phyloP scores from a whole-genome alignment of 2,113 vertebrate genomes.

The Toxostoma redivivum region DNA sequence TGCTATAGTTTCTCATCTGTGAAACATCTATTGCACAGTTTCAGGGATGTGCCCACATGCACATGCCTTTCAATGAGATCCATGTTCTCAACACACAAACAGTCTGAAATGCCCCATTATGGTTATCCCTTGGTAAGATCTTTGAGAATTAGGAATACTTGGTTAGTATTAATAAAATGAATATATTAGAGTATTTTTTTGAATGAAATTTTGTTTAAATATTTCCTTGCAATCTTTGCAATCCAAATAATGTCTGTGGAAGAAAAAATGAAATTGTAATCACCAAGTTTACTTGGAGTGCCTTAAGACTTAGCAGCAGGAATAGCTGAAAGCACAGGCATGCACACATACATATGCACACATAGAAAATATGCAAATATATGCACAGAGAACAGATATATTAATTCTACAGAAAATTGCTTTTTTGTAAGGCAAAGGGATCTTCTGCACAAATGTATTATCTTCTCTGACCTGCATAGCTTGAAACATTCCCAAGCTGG shows the following conservation, averaged over 20 bases:
- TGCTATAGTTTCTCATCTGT: neutral
- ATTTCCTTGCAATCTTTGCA: neutral
- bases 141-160: neutral
- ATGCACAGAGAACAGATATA: neutral
- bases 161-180: neutral
- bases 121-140: neutral
- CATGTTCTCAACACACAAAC: neutral
- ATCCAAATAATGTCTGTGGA: neutral
- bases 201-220: neutral
- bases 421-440: neutral
- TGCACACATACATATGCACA: neutral
- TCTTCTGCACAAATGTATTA: neutral
- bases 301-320: neutral
- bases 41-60: neutral
- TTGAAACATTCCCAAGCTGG: neutral
- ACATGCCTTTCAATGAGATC: neutral
- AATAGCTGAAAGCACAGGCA: neutral
- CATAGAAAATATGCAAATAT: neutral
- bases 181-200: neutral
- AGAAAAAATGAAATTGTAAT: conserved; percentile 1
- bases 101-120: neutral
- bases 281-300: neutral
- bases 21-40: neutral
- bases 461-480: neutral
- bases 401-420: neutral